phyloP scores from a whole-genome alignment of 2,797 vertebrate genomes.

The Enoplosus armatus region DNA sequence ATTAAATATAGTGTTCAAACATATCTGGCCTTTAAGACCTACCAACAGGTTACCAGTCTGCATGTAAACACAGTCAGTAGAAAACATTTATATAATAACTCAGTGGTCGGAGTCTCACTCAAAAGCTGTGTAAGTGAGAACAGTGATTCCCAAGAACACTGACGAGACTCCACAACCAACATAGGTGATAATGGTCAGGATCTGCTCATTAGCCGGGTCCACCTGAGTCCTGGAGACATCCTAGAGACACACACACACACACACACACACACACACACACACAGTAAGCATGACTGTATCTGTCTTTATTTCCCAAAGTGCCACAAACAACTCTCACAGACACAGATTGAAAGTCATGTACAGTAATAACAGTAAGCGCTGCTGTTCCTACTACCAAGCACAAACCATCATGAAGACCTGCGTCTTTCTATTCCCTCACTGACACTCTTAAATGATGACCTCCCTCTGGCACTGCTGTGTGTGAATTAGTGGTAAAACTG shows the following conservation, averaged over 20 bases:
- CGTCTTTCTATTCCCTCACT: neutral
- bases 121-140: conserved; percentile 89
- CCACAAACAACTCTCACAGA: neutral
- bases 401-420: neutral
- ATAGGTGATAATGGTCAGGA: conserved; percentile 90
- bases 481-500: neutral
- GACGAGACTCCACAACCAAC: conserved; percentile 91
- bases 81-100: conserved; percentile 1
- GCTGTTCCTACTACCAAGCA: neutral
- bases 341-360: neutral
- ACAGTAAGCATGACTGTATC: neutral
- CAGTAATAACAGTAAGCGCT: conserved; percentile 1
- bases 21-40: neutral
- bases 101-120: conserved; percentile 84
- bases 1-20: neutral
- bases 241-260: conserved; percentile 68
- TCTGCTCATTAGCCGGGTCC: conserved; percentile 78
- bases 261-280: conserved; percentile 1
- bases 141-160: conserved; percentile 89
- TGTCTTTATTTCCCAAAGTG: conserved; percentile 14
- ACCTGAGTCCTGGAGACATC: conserved; percentile 84
- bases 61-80: conserved; percentile 7
- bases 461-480: neutral
- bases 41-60: neutral
- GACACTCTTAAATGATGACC: neutral